Evolutionary conservation across 1,140 invertebrate genomes (phyloP), one percentile per base, ranked within the genome.

Genomic region (Kradibia gibbosae): DNA sequence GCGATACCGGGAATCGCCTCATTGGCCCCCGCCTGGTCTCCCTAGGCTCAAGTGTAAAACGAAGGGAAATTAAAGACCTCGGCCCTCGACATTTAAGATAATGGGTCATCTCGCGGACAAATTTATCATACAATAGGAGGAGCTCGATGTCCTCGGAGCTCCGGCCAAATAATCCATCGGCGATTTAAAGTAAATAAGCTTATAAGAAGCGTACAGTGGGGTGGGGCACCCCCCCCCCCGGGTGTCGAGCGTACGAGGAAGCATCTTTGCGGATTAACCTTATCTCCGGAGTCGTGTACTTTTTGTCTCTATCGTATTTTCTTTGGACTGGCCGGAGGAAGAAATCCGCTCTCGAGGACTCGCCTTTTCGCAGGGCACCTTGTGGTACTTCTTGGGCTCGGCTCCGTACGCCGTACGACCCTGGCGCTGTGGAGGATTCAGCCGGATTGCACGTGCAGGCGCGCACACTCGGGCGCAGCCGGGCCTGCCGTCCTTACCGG

Each of bases 291-390:
- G 22, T 34, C 34, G 17, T 39, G 10, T 67, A 39, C 34, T 67
- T 67, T 67, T 39, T 67, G 31, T 67, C 34, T 67, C 34, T 39
- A 67, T 39, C 11, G 15, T 67, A 67, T 67, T 67, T 67, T 39
- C 34, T 72, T 72, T 72, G 42, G 34, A 28, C 20, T 15, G 15
- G 28, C n/a, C 25, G 7, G 1, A 39, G 17, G 4, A 13, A 50
- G 48, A 73, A 36, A 57, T 75, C 34, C 28, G 50, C 39, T 57
- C 39, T 57, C 34, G 28, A 22, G 65, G 25, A 75, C 8, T 57
- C 22, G 22, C 53, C 42, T 57, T n/a, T 60, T 62, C 3, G 22
- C 36, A 28, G 36, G 25, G 74, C n/a, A 60, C 34, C 13, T n/a
- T n/a, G n/a, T 62, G 42, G 34, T 20, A 45, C 22, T 11, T 62